A percentile compares a stretch with the other conserved stretches of the same genome.
These are phyloP conservation scores for Malurus leucopterus DNA, from an alignment of 2,797 vertebrate genomes.

Conservation along the genomic window DNA sequence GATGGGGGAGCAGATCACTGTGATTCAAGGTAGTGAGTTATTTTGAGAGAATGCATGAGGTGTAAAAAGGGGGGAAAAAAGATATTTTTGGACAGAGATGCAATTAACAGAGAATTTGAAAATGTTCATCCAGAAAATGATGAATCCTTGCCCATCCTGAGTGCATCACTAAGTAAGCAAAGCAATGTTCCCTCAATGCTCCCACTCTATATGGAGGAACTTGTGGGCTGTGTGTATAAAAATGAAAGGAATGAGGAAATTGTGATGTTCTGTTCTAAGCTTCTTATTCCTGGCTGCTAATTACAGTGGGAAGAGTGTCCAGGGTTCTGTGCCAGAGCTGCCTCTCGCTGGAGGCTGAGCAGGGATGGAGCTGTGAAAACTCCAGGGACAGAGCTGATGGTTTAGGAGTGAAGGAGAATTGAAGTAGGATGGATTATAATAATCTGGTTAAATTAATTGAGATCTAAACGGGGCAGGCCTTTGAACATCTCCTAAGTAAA, in stretches of 20 bases:
- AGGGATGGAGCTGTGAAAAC: neutral
- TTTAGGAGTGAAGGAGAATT: neutral
- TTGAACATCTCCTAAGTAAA: neutral
- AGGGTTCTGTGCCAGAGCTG: neutral
- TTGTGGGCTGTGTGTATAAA: neutral
- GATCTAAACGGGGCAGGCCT: neutral
- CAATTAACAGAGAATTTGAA: neutral
- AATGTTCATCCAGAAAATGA: neutral
- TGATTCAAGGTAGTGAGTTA: neutral
- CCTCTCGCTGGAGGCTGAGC: neutral
- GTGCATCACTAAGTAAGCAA: too few relatives aligned
- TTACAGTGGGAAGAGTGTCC: rapidly evolving
- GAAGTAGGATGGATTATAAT: neutral
- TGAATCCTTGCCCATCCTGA: neutral
- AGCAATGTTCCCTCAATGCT: neutral
- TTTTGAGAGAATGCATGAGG: neutral
- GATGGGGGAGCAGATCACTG: neutral
- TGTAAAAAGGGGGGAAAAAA: neutral
- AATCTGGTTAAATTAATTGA: slow-evolving; percentile 3
- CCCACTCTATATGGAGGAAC: rapidly evolving
- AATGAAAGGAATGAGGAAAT: neutral
- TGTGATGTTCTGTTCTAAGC: neutral
- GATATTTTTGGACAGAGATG: neutral
- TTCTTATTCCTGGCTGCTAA: neutral
- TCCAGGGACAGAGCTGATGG: neutral